Percentiles rank a stretch among this genome's conserved stretches.
phyloP scores from a whole-genome alignment of 37 sponge, comb jelly and placozoan species.

The Theonella swinhoei region DNA sequence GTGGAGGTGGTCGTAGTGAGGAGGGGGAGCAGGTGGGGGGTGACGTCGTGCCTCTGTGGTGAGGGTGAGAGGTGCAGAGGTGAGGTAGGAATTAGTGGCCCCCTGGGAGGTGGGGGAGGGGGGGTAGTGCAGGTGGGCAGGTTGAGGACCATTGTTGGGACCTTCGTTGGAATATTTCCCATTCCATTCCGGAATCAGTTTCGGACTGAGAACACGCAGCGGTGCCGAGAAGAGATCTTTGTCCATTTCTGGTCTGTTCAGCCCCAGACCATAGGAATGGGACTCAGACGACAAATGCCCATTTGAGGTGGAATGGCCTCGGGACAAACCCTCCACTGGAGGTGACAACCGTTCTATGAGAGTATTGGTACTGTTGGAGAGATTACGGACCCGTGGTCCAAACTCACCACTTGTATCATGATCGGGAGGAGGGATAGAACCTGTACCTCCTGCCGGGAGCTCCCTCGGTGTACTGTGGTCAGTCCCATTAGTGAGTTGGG shows the following conservation, averaged over 20 bases:
- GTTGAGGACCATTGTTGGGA: background rate
- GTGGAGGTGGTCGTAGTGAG: background rate
- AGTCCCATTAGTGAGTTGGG: background rate
- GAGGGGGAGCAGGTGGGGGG: background rate
- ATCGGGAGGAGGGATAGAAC: background rate
- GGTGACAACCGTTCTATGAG: constrained; percentile 35
- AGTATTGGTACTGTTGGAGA: constrained; percentile 26
- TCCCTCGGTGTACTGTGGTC: background rate
- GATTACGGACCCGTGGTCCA: background rate
- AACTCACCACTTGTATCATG: background rate
- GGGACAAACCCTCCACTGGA: background rate
- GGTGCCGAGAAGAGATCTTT: background rate
- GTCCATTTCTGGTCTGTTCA: constrained; percentile 6
- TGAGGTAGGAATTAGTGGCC: background rate
- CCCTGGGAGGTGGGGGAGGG: background rate
- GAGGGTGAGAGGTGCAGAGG: constrained; percentile 25
- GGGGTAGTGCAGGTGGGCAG: background rate
- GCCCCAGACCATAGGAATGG: background rate
- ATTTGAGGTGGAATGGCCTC: background rate
- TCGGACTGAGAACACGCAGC: background rate
- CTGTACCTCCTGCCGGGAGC: background rate
- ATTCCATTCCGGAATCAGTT: background rate
- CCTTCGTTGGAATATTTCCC: background rate
- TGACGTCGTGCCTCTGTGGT: background rate
- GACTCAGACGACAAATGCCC: background rate